These are phyloP conservation scores for Nephila pilipes DNA, from an alignment of 1,140 invertebrate species.

Conservation along the genomic window DNA sequence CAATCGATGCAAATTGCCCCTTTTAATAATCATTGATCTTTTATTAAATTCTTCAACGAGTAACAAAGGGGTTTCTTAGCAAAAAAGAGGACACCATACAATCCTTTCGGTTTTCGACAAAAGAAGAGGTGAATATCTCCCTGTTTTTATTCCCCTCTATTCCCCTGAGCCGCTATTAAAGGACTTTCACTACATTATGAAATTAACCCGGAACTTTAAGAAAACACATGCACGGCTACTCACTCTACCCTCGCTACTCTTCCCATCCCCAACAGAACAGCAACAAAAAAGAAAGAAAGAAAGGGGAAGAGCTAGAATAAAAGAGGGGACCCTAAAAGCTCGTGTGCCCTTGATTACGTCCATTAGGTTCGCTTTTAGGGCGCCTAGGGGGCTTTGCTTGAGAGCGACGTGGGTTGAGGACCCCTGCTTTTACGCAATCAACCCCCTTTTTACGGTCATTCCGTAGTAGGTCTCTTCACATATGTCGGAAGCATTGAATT, in stretches of 20 bases:
- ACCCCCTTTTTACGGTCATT: conserved; percentile 45
- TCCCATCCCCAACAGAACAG: neutral
- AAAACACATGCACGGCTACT: conserved; percentile 54
- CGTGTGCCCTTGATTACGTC: conserved; percentile 69
- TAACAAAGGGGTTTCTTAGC: neutral
- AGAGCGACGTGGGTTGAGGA: conserved; percentile 22
- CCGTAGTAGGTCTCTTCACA: neutral
- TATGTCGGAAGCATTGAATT: neutral
- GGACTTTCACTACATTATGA: conserved; percentile 67
- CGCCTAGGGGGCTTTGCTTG: conserved; percentile 62
- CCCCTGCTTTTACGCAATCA: conserved; percentile 62
- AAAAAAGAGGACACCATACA: neutral
- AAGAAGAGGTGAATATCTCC: neutral
- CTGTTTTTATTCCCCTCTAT: neutral
- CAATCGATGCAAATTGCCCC: too few relatives aligned
- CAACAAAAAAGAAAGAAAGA: conserved; percentile 35
- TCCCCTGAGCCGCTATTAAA: conserved; percentile 58
- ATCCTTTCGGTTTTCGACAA: neutral
- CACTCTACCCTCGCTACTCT: neutral
- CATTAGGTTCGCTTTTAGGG: conserved; percentile 70
- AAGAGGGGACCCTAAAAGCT: conserved; percentile 57
- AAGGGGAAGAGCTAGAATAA: conserved; percentile 30
- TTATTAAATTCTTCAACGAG: neutral
- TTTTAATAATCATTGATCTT: too few relatives aligned
- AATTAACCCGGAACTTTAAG: conserved; percentile 73